Conservation (phyloP, 2,797 vertebrate species). For the Sebastes baramenuke region DNA sequence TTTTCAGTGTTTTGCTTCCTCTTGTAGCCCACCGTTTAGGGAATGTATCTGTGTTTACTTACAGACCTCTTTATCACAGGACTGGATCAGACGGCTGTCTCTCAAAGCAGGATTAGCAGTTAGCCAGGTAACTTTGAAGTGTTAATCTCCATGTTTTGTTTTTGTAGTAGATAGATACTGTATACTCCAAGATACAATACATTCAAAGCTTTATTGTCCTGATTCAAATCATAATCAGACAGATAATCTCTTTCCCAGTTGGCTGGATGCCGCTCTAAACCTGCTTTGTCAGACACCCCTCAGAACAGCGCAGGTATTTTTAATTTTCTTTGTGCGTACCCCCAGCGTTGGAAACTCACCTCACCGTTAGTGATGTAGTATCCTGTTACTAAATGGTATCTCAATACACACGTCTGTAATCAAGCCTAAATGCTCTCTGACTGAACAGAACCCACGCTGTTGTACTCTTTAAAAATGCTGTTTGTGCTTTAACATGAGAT, state of each 20-base stretch:
- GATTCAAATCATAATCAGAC: neutral
- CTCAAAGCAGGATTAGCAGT: conserved; percentile 20
- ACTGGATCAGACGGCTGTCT: conserved; percentile 5
- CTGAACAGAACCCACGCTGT: conserved; percentile 49
- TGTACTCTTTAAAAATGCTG: conserved; percentile 44
- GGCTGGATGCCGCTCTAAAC: neutral
- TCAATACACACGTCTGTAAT: conserved; percentile 43
- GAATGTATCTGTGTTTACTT: conserved; percentile 39
- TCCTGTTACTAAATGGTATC: conserved; percentile 51
- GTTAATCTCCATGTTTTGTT: conserved; percentile 3
- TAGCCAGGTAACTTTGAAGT: neutral
- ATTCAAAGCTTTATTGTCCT: neutral
- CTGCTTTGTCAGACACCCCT: conserved; percentile 1
- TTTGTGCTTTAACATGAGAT: conserved; percentile 59
- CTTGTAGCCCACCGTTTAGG: conserved; percentile 31
- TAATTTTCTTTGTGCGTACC: conserved; percentile 16
- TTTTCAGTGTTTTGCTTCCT: conserved; percentile 48
- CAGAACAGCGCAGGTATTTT: conserved; percentile 4
- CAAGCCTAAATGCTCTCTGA: conserved; percentile 26
- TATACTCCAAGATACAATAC: neutral
- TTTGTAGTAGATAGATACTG: neutral
- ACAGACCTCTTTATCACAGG: conserved; percentile 11
- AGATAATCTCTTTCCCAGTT: neutral
- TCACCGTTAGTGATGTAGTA: conserved; percentile 43
- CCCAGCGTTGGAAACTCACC: conserved; percentile 10